Percentiles rank a stretch among this genome's conserved stretches.
Conservation (phyloP, 1,140 invertebrate genomes). For the Myzus persicae region DNA sequence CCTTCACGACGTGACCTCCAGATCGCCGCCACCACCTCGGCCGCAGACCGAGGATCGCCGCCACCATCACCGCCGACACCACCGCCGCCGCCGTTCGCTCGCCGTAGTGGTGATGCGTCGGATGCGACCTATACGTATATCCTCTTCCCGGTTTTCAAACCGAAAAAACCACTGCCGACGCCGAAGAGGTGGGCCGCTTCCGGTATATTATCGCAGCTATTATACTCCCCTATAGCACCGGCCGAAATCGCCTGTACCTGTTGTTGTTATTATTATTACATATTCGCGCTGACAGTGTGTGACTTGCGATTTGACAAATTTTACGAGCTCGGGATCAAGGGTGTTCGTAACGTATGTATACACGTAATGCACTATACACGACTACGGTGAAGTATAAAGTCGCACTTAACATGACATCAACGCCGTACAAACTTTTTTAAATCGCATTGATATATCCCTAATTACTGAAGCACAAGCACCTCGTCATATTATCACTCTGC, state of each 20-base stretch:
- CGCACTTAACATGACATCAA: neutral
- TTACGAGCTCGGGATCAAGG: neutral
- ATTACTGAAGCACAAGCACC: neutral
- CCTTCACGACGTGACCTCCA: neutral
- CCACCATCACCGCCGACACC: neutral
- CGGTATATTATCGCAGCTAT: neutral
- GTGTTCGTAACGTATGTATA: neutral
- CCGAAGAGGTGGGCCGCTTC: neutral
- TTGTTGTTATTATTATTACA: neutral
- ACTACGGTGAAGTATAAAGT: neutral
- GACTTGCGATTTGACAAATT: neutral
- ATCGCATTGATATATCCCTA: neutral
- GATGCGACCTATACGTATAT: slow-evolving; percentile 1
- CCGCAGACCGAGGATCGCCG: neutral
- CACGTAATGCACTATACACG: neutral
- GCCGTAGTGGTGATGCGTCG: neutral
- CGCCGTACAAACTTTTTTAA: neutral
- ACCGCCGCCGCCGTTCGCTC: neutral
- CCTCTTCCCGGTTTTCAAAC: neutral
- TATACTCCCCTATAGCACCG: neutral
- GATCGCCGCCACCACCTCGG: neutral
- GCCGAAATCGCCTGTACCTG: neutral
- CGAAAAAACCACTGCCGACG: neutral
- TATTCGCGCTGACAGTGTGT: neutral
- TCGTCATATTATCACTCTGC: neutral